phyloP scores from a whole-genome alignment of 2,888 invertebrate species.

The Leptinotarsa haldemani region DNA sequence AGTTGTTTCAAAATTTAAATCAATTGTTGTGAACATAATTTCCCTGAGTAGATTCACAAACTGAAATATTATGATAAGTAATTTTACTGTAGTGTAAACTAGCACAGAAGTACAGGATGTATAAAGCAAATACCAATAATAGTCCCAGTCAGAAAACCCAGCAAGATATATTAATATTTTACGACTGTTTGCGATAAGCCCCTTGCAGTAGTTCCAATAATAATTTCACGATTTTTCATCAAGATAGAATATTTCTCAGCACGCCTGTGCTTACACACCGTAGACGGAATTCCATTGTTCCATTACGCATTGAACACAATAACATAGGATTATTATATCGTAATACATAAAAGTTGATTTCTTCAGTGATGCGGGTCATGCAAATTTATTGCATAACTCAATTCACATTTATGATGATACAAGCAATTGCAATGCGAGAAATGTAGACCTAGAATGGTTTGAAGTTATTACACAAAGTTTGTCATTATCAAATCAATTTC shows the following conservation, averaged over 20 bases:
- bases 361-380: conserved; percentile 24
- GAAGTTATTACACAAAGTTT: not conserved
- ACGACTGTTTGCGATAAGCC: too few relatives aligned
- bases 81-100: too few relatives aligned
- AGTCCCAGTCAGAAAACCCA: too few relatives aligned
- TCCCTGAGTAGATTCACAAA: too few relatives aligned
- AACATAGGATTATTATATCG: conserved; percentile 21
- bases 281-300: conserved; percentile 22
- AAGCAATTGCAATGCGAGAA: not conserved
- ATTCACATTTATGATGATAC: conserved; percentile 7
- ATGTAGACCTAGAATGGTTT: not conserved
- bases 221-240: too few relatives aligned
- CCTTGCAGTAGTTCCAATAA: too few relatives aligned
- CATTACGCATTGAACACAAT: conserved; percentile 23
- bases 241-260: not conserved
- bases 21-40: too few relatives aligned
- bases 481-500: not conserved
- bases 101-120: too few relatives aligned
- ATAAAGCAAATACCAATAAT: too few relatives aligned
- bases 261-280: conserved; percentile 9
- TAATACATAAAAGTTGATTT: conserved; percentile 12
- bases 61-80: too few relatives aligned
- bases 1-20: too few relatives aligned
- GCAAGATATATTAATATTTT: too few relatives aligned
- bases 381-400: conserved; percentile 21